Conservation (phyloP, 2,113 vertebrate species). For the Dromiciops gliroides region DNA sequence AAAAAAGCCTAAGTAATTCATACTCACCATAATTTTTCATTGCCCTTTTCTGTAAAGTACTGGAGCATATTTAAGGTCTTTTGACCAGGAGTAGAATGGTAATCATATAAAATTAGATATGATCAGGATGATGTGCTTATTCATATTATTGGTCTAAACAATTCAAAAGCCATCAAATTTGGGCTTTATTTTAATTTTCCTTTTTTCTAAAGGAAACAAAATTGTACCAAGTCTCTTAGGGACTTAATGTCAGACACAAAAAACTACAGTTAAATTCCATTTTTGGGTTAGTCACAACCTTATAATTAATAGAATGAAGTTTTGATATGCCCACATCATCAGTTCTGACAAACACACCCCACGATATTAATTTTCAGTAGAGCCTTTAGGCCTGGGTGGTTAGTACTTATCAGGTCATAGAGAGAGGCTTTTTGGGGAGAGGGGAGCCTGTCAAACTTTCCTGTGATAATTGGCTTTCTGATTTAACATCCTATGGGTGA, state of each 20-base stretch:
- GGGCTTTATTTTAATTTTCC: slow-evolving; percentile 20
- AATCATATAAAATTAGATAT: background rate
- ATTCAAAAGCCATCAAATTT: background rate
- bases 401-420: background rate
- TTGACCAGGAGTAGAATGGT: background rate
- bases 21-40: background rate
- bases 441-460: slow-evolving; percentile 13
- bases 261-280: slow-evolving; percentile 7
- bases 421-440: background rate
- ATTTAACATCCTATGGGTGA: slow-evolving; percentile 64
- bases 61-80: background rate
- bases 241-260: slow-evolving; percentile 13
- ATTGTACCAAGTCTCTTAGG: background rate
- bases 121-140: background rate
- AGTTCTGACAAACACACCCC: background rate
- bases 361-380: background rate
- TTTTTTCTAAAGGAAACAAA: slow-evolving; percentile 6
- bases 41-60: background rate
- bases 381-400: slow-evolving; percentile 1
- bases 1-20: background rate
- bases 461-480: slow-evolving; percentile 61
- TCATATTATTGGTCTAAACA: background rate
- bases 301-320: background rate
- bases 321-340: background rate
- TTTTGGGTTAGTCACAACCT: slow-evolving; percentile 15